Evolutionary conservation across 1,140 invertebrate genomes (phyloP).

Genomic region (Euwallacea similis): DNA sequence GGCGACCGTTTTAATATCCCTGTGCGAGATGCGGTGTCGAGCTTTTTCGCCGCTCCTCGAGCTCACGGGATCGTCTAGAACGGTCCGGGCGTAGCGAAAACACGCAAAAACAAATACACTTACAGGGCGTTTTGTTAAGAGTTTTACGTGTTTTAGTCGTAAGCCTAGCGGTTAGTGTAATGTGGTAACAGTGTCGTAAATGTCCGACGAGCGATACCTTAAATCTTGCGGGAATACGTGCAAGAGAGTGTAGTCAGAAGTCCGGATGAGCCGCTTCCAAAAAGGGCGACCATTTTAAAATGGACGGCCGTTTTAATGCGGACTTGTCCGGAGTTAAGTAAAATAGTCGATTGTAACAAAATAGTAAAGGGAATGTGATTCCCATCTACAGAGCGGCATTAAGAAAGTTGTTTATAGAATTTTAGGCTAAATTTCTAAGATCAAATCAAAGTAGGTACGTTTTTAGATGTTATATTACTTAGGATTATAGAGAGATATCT

Average conservation of each 20-base stretch:
- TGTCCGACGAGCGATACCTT: constrained; percentile 4
- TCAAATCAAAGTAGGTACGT: not conserved
- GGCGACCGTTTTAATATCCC: constrained; percentile 17
- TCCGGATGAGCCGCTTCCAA: not conserved
- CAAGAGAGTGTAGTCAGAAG: too few relatives aligned
- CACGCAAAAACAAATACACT: constrained; percentile 32
- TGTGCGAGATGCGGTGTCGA: not conserved
- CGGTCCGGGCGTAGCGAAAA: constrained; percentile 15
- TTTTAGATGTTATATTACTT: not conserved
- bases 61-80: not conserved
- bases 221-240: not conserved
- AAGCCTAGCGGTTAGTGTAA: constrained; percentile 6
- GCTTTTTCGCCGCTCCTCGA: not conserved
- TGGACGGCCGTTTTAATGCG: not conserved
- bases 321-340: too few relatives aligned
- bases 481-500: not conserved
- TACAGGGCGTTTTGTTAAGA: constrained; percentile 36
- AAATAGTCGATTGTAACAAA: too few relatives aligned
- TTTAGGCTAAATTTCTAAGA: not conserved
- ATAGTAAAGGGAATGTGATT: too few relatives aligned
- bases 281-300: not conserved
- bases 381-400: too few relatives aligned
- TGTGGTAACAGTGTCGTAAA: constrained; percentile 30
- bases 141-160: constrained; percentile 32
- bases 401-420: too few relatives aligned